Conservation (phyloP, 1,140 invertebrate genomes). For the Lasioglossum albipes region DNA sequence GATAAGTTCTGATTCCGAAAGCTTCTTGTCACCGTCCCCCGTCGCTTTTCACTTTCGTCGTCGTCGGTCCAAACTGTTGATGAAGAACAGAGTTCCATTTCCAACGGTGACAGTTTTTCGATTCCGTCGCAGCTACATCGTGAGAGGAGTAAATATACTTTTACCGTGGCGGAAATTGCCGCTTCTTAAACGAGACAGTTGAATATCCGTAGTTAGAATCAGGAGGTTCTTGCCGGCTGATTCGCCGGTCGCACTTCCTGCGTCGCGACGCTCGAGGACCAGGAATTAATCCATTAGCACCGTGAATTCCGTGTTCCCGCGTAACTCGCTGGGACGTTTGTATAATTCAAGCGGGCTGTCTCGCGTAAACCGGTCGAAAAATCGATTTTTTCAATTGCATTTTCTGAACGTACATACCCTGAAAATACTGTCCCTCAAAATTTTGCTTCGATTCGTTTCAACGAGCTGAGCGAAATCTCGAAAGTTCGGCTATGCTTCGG, state of each 20-base stretch:
- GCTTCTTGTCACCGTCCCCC: not conserved
- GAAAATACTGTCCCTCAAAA: too few relatives aligned
- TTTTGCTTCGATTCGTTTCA: too few relatives aligned
- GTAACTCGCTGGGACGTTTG: constrained; percentile 3
- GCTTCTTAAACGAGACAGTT: constrained; percentile 38
- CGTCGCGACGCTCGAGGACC: not conserved
- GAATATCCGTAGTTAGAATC: constrained; percentile 40
- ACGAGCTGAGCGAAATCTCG: too few relatives aligned
- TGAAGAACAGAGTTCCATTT: constrained; percentile 63
- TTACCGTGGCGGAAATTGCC: constrained; percentile 61
- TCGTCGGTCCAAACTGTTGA: not conserved
- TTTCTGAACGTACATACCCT: too few relatives aligned
- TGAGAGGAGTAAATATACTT: constrained; percentile 16
- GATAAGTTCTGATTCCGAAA: not conserved
- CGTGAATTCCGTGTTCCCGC: not conserved
- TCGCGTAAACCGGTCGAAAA: too few relatives aligned
- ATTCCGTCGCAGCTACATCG: constrained; percentile 48
- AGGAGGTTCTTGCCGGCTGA: not conserved
- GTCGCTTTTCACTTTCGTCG: not conserved
- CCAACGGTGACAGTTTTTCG: constrained; percentile 69
- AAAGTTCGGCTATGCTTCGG: too few relatives aligned
- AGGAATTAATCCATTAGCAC: constrained; percentile 37
- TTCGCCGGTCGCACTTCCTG: not conserved
- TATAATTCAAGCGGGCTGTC: not conserved
- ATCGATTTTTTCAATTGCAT: too few relatives aligned